Evolutionary conservation across 1,140 invertebrate species (phyloP).

Genomic region (Psix sp.): DNA sequence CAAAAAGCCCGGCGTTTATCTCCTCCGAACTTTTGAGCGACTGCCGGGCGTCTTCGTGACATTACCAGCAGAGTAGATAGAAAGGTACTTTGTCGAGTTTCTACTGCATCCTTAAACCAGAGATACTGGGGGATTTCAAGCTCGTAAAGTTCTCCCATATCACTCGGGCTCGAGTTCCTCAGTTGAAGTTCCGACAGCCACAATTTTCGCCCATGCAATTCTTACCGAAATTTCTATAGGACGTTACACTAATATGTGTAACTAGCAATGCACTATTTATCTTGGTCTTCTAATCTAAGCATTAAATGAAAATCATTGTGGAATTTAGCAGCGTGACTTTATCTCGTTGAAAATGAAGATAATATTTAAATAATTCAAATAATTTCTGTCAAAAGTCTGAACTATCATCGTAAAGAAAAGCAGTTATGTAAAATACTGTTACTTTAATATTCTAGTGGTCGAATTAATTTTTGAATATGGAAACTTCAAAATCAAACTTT

Average conservation of each 20-base stretch:
- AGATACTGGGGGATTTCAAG: slow-evolving; percentile 56
- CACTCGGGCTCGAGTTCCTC: slow-evolving; percentile 26
- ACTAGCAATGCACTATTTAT: no score
- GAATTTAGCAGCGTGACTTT: no score
- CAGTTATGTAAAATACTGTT: no score
- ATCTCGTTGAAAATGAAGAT: no score
- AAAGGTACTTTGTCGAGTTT: slow-evolving; percentile 57
- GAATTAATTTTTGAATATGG: no score
- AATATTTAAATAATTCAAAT: no score
- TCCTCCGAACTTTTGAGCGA: slow-evolving; percentile 52
- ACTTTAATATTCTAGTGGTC: no score
- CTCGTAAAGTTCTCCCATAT: slow-evolving; percentile 63
- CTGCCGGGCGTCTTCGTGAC: slow-evolving; percentile 41
- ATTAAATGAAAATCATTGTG: no score
- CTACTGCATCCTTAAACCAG: slow-evolving; percentile 41
- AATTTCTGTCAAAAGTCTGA: no score
- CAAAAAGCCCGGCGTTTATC: slow-evolving; percentile 51
- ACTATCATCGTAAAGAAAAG: no score
- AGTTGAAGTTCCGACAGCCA: slow-evolving; percentile 38
- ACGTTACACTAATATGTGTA: slow-evolving; percentile 23
- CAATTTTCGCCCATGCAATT: slow-evolving; percentile 30
- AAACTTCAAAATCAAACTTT: no score
- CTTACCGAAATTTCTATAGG: slow-evolving; percentile 48
- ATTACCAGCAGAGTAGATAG: slow-evolving; percentile 49
- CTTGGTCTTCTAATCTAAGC: no score